Conservation (phyloP, 2,888 invertebrate genomes). For the Morpho deidamia region DNA sequence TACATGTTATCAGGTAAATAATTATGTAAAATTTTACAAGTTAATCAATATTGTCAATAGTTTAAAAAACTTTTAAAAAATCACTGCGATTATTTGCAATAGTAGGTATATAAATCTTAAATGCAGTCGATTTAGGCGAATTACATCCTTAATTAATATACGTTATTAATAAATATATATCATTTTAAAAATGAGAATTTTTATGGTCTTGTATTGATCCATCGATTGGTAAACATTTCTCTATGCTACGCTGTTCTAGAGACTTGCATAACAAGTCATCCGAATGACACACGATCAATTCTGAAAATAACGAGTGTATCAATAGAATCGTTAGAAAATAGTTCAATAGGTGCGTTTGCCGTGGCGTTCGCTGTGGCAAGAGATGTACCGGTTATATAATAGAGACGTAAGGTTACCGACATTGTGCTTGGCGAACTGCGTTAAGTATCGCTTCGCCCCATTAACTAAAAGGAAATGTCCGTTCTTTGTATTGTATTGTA, state of each 20-base stretch:
- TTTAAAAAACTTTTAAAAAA: no score
- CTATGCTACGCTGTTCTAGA: neutral
- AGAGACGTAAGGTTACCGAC: slow-evolving; percentile 45
- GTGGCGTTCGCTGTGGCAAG: slow-evolving; percentile 20
- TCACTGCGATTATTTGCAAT: no score
- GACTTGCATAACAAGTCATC: neutral
- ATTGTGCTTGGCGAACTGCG: slow-evolving; percentile 30
- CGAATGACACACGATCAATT: slow-evolving; percentile 5
- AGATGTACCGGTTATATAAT: slow-evolving; percentile 50
- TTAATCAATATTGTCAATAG: no score
- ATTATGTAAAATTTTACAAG: no score
- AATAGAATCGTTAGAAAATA: slow-evolving; percentile 10
- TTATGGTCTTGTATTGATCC: neutral
- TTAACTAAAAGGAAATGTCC: slow-evolving; percentile 18
- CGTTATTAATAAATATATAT: no score
- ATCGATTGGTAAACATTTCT: neutral
- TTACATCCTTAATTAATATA: no score
- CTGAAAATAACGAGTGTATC: slow-evolving; percentile 14
- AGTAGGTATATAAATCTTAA: no score
- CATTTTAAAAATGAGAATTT: no score
- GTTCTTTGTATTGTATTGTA: slow-evolving; percentile 1
- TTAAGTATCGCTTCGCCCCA: slow-evolving; percentile 17
- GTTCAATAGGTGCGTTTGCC: slow-evolving; percentile 15
- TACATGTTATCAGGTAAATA: no score
- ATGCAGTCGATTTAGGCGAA: no score